Conservation (phyloP, 2,113 vertebrate species). For the Pteronura brasiliensis region DNA sequence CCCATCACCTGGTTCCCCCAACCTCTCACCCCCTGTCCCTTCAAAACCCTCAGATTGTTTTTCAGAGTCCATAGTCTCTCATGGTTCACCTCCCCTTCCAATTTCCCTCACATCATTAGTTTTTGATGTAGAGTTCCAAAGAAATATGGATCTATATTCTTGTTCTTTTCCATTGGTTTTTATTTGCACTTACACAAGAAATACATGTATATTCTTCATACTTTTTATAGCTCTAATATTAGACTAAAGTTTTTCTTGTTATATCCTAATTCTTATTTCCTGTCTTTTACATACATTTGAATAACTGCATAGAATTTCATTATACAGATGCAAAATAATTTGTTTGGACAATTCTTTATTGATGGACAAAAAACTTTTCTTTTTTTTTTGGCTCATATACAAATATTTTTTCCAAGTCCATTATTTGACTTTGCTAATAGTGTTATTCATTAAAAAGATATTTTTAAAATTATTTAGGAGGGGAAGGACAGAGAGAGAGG, state of each 20-base stretch:
- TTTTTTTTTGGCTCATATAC: neutral
- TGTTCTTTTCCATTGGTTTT: neutral
- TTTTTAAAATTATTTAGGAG: neutral
- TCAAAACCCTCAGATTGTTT: no score
- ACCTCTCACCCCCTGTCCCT: no score
- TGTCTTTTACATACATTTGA: neutral
- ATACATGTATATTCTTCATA: neutral
- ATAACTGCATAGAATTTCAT: neutral
- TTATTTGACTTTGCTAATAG: neutral
- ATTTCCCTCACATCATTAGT: no score
- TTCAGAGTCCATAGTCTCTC: no score
- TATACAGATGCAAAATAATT: neutral
- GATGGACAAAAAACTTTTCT: neutral
- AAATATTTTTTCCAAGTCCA: neutral
- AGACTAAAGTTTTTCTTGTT: neutral
- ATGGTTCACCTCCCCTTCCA: no score
- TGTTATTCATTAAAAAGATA: neutral
- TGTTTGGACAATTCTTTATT: neutral
- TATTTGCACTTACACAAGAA: neutral
- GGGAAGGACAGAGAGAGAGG: no score
- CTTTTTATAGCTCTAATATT: neutral
- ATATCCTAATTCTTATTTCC: neutral
- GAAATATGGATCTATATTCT: neutral
- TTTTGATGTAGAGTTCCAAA: neutral
- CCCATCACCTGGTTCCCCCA: no score